phyloP scores from a whole-genome alignment of 2,888 invertebrate species.

The Drosophila anceps region DNA sequence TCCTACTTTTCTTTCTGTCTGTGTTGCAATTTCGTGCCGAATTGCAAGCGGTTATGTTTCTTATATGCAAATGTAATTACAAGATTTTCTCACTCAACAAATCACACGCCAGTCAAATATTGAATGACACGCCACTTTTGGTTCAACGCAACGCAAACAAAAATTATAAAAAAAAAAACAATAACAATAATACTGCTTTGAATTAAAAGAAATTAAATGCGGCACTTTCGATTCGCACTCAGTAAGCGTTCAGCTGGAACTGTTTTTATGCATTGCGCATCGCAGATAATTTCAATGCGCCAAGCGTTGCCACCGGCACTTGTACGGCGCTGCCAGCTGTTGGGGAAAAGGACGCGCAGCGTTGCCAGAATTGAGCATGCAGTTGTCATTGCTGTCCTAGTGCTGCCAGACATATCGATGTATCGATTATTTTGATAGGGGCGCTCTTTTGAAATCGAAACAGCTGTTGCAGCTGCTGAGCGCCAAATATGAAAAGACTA shows the following conservation, averaged over 20 bases:
- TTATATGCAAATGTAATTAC: slow-evolving; percentile 24
- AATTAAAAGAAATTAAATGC: slow-evolving; percentile 49
- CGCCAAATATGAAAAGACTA: neutral
- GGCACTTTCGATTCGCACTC: slow-evolving; percentile 14
- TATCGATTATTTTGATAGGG: neutral
- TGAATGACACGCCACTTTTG: slow-evolving; percentile 20
- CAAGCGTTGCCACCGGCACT: slow-evolving; percentile 37
- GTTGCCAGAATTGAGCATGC: neutral
- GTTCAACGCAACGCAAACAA: slow-evolving; percentile 38
- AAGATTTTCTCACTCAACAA: slow-evolving; percentile 29
- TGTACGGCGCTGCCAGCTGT: slow-evolving; percentile 28
- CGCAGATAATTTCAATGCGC: slow-evolving; percentile 43
- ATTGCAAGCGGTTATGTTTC: slow-evolving; percentile 23
- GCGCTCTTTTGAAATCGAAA: neutral
- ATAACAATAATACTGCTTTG: slow-evolving; percentile 68
- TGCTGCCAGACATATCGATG: neutral
- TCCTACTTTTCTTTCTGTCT: neutral
- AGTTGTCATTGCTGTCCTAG: neutral
- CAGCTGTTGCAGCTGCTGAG: neutral
- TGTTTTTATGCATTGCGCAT: slow-evolving; percentile 47
- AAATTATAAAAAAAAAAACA: slow-evolving; percentile 31
- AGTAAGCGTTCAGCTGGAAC: slow-evolving; percentile 34
- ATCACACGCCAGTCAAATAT: slow-evolving; percentile 5
- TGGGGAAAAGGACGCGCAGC: slow-evolving; percentile 13
- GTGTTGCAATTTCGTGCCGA: slow-evolving; percentile 22